A percentile compares a stretch with the other conserved stretches of the same genome.
Evolutionary conservation across 2,797 vertebrate species (phyloP).

Genomic region (Artibeus lituratus): DNA sequence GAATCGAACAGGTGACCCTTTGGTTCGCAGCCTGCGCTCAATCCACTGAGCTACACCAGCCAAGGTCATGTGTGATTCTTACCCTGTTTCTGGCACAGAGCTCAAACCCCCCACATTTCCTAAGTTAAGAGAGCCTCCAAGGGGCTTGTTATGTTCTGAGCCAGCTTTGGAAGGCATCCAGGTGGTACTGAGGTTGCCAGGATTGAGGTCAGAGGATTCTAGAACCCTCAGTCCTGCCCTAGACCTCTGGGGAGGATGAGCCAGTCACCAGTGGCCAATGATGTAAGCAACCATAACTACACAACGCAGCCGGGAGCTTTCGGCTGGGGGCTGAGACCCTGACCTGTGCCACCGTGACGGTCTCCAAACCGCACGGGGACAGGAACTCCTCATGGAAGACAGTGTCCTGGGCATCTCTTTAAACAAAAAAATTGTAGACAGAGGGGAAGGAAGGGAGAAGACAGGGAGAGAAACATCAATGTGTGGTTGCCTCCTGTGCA

Average conservation of each 20-base stretch:
- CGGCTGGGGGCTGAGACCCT: no score
- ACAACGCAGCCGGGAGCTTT: neutral
- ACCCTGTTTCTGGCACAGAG: neutral
- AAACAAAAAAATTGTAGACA: no score
- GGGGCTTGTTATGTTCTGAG: no score
- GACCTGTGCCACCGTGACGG: no score
- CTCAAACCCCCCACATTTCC: neutral
- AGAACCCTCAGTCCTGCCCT: neutral
- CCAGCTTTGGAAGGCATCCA: neutral
- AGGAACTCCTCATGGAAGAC: neutral
- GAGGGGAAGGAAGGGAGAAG: no score
- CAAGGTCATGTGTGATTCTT: neutral
- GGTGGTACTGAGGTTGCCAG: neutral
- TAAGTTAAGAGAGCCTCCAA: neutral
- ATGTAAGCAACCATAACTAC: neutral
- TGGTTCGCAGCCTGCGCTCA: no score
- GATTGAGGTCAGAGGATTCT: neutral
- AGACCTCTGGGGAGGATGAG: neutral
- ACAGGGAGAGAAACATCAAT: no score
- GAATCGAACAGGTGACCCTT: no score
- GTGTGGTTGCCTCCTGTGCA: no score
- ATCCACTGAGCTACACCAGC: no score
- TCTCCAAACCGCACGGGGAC: neutral
- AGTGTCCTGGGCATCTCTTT: no score
- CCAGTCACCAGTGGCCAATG: neutral